Evolutionary conservation across 2,888 invertebrate species (phyloP).

Genomic region (Synanthedon andrenaeformis): DNA sequence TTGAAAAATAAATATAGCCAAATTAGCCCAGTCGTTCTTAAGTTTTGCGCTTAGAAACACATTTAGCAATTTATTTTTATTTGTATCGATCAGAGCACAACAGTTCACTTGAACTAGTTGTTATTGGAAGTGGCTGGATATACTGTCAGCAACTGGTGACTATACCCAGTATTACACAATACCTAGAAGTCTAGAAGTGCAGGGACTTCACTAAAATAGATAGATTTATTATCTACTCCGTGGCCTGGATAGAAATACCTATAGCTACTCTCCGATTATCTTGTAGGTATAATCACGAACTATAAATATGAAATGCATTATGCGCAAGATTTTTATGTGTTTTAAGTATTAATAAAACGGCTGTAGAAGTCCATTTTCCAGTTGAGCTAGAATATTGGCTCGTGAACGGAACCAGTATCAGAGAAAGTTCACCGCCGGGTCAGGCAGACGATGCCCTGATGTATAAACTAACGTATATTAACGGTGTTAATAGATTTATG

Average conservation of each 20-base stretch:
- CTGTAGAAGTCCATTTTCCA: neutral
- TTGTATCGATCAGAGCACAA: neutral
- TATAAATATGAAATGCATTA: no score
- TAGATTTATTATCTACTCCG: no score
- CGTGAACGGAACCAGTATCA: slow-evolving; percentile 21
- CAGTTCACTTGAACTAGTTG: no score
- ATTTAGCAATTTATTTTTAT: neutral
- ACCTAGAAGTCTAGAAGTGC: no score
- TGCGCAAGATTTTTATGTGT: no score
- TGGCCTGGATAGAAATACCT: no score
- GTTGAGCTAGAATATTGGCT: slow-evolving; percentile 1
- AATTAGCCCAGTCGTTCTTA: neutral
- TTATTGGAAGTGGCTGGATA: no score
- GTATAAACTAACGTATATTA: slow-evolving; percentile 20
- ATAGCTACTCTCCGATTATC: no score
- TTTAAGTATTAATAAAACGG: neutral
- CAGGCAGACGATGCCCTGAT: slow-evolving; percentile 20
- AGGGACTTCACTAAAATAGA: no score
- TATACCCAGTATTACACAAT: no score
- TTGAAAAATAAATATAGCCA: neutral
- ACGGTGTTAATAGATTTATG: slow-evolving; percentile 48
- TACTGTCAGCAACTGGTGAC: no score
- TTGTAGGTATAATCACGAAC: no score
- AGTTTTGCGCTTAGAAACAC: neutral
- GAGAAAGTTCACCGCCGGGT: slow-evolving; percentile 42